Evolutionary conservation across 2,888 invertebrate genomes (phyloP), one percentile per base, ranked within the genome.

Genomic region (Serripes groenlandicus): DNA sequence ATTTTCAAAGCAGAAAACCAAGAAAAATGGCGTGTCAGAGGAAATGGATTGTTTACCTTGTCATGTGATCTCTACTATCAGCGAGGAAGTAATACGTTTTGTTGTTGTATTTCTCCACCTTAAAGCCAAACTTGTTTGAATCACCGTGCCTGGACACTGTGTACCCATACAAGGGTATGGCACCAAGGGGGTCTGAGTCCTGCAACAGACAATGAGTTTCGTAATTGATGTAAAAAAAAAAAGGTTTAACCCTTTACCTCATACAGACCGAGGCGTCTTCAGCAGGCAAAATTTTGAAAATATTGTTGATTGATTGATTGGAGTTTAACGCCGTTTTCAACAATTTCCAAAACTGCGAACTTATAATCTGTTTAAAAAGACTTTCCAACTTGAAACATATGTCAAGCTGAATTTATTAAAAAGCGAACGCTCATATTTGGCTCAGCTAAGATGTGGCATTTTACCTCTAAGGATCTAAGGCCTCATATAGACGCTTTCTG

Each of bases 161-260:
- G 94, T 98, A 98, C 94, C 97, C 97, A 60, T 97, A 96, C 84
- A 98, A 96, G 96, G 97, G 97, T 87, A 98, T 96, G 23, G 98
- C 98, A 84, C 98, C 98, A 60, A 98, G 97, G 77, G 98, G 98
- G 94, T 93, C 93, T n/a, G 81, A 84, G 23, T 93, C 94, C 94
- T 93, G 34, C 21, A 58, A n/a, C 73, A 66, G n/a, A n/a, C n/a
- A n/a, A n/a, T n/a, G n/a, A n/a, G n/a, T n/a, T n/a, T n/a, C n/a
- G n/a, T n/a, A n/a, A n/a, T n/a, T 42, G 15, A 11, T 11, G 9
- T 42, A 15, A 11, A 42, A 42, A 11, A 42, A 42, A 7, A 7
- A 42, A 15, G 42, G 42, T 42, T 49, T 5, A 49, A 3, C 49
- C 49, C 49, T 5, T 5, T 49, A 49, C 49, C 49, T 21, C 49